Conservation (phyloP, 2,888 invertebrate genomes). For the Melanotus villosus region DNA sequence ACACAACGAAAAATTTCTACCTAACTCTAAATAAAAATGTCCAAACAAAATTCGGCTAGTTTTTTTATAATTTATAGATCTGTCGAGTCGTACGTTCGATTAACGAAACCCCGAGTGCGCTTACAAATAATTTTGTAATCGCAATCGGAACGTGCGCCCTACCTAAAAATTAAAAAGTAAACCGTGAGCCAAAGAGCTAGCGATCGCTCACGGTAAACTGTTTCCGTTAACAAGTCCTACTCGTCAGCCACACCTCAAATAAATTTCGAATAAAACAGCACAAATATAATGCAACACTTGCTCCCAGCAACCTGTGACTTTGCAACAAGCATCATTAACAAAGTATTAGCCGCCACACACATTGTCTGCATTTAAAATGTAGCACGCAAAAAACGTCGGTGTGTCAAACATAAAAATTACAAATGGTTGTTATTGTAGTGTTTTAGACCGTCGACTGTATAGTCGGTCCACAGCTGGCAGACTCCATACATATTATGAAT, state of each 20-base stretch:
- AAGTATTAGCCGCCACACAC: conserved; percentile 74
- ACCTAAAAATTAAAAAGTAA: too few relatives aligned
- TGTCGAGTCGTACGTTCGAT: too few relatives aligned
- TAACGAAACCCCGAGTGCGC: too few relatives aligned
- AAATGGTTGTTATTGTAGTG: conserved; percentile 60
- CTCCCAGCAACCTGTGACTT: conserved; percentile 5
- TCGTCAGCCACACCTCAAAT: background rate
- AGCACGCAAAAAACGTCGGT: conserved; percentile 54
- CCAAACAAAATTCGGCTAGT: too few relatives aligned
- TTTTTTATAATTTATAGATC: too few relatives aligned
- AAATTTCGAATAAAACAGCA: background rate
- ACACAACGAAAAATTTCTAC: background rate
- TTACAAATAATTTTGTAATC: too few relatives aligned
- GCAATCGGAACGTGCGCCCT: too few relatives aligned
- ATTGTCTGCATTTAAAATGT: conserved; percentile 73
- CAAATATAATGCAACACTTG: conserved; percentile 16
- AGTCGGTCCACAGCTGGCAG: conserved; percentile 66
- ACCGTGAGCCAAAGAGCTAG: too few relatives aligned
- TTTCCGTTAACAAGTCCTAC: too few relatives aligned
- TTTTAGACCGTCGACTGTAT: conserved; percentile 64
- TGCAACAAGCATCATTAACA: conserved; percentile 52
- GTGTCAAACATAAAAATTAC: conserved; percentile 50
- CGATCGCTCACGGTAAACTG: too few relatives aligned
- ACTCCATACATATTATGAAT: conserved; percentile 66
- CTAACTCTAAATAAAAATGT: too few relatives aligned